phyloP scores from a whole-genome alignment of 2,888 invertebrate species.

The Gastracanthus pulcherrimus region DNA sequence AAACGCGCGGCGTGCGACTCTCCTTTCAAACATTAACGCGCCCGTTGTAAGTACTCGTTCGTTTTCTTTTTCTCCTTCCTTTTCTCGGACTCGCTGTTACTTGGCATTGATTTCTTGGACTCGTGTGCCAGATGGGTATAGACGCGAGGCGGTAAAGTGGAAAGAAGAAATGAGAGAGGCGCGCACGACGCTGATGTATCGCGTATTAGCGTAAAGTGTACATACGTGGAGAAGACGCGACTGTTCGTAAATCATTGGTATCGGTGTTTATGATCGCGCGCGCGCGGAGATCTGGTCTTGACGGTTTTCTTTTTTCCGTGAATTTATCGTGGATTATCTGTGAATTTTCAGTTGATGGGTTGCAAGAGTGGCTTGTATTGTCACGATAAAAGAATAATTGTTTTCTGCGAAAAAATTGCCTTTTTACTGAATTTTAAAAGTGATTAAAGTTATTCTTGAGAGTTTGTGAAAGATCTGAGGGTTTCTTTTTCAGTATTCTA shows the following conservation, averaged over 20 bases:
- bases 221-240: not conserved
- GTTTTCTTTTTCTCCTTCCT: not conserved
- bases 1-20: not conserved
- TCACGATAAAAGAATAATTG: no score
- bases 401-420: no score
- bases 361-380: no score
- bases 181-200: no score
- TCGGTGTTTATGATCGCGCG: no score
- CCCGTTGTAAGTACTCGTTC: no score
- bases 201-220: not conserved
- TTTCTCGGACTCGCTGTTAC: not conserved
- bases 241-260: no score
- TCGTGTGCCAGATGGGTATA: not conserved
- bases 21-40: not conserved
- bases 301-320: not conserved
- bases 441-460: no score
- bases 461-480: no score
- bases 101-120: constrained; percentile 21
- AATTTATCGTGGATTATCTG: not conserved
- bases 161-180: not conserved
- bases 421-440: no score
- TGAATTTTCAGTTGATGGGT: not conserved
- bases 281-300: no score
- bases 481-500: no score
- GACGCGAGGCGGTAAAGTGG: not conserved